These are phyloP conservation scores for Decapterus maruadsi DNA, from an alignment of 2,797 vertebrate genomes.

Conservation along the genomic window DNA sequence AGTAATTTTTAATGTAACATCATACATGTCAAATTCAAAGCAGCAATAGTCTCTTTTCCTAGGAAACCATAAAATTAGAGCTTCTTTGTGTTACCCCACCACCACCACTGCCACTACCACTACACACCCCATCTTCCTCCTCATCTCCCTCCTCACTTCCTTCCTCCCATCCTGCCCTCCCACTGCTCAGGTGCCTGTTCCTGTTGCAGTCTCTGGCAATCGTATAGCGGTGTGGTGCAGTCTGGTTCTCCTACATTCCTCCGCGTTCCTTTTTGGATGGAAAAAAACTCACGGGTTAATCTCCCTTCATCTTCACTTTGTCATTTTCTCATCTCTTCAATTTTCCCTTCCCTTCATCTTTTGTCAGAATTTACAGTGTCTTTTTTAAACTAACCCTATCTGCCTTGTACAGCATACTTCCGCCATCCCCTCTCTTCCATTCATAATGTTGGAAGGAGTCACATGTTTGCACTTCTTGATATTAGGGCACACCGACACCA, in stretches of 20 bases:
- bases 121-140: neutral
- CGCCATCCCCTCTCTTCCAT: neutral
- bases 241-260: conserved; percentile 69
- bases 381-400: neutral
- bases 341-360: neutral
- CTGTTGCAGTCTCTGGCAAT: conserved; percentile 56
- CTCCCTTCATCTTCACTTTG: conserved; percentile 1
- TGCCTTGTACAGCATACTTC: neutral
- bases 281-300: conserved; percentile 33
- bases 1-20: neutral
- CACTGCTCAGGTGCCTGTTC: conserved; percentile 71
- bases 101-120: neutral
- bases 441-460: conserved; percentile 18
- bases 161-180: conserved; percentile 55
- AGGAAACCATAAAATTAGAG: conserved; percentile 29
- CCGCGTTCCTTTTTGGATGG: conserved; percentile 24
- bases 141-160: conserved; percentile 46
- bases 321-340: too few relatives aligned
- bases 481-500: conserved; percentile 41
- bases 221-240: conserved; percentile 32
- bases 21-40: neutral
- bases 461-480: conserved; percentile 34
- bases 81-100: conserved; percentile 20
- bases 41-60: neutral
- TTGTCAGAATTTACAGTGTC: neutral